These are phyloP conservation scores for Canis aureus DNA, from an alignment of 2,113 vertebrate species.

Conservation along the genomic window DNA sequence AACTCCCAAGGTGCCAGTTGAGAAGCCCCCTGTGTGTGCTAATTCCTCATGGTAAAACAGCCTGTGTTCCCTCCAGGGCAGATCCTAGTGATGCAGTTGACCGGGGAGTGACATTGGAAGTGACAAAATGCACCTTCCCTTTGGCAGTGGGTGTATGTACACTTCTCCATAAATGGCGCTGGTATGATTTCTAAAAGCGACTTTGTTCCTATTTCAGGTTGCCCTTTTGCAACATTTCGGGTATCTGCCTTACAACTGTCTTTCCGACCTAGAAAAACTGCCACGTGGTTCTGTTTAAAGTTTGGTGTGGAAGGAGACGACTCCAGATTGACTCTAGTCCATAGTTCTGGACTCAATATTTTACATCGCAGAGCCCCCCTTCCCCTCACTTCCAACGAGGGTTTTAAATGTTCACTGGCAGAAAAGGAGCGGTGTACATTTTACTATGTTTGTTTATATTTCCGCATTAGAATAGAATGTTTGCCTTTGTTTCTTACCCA, in stretches of 20 bases:
- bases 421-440: constrained; percentile 3
- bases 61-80: neutral
- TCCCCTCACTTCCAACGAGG: constrained; percentile 9
- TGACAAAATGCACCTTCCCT: constrained; percentile 53
- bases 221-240: constrained; percentile 3
- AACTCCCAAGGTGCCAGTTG: constrained; percentile 16
- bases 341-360: neutral
- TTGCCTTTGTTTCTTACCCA: neutral
- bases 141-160: constrained; percentile 17
- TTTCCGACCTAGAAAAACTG: constrained; percentile 1
- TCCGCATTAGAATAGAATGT: constrained; percentile 25
- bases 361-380: neutral
- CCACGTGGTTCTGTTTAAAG: neutral
- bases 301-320: neutral
- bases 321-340: neutral
- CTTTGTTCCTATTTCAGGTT: constrained; percentile 31
- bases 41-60: neutral
- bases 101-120: constrained; percentile 41
- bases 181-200: neutral
- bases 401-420: constrained; percentile 25
- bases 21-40: neutral
- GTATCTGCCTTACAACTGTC: neutral
- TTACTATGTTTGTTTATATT: constrained; percentile 32
- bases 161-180: constrained; percentile 49
- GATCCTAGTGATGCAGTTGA: neutral